Conservation (phyloP, 2,113 vertebrate species). For the Coreoperca whiteheadi region DNA sequence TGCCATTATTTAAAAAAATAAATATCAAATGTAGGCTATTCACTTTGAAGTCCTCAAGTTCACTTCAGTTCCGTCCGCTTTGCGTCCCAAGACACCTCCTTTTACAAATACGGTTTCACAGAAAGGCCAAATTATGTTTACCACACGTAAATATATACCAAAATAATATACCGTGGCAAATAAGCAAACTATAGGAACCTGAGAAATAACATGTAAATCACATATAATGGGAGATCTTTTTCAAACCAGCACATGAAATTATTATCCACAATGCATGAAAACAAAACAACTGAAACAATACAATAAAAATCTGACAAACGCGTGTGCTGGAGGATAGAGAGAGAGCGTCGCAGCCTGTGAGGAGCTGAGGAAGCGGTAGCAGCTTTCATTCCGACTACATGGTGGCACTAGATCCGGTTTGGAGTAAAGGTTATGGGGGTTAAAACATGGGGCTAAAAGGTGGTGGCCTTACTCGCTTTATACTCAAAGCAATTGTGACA, state of each 20-base stretch:
- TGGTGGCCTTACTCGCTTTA: slow-evolving; percentile 89
- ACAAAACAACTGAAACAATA: slow-evolving; percentile 75
- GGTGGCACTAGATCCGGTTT: slow-evolving; percentile 91
- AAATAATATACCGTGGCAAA: slow-evolving; percentile 91
- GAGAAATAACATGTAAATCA: slow-evolving; percentile 96
- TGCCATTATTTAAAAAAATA: slow-evolving; percentile 99
- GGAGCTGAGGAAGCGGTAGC: slow-evolving; percentile 80
- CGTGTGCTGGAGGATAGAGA: slow-evolving; percentile 65
- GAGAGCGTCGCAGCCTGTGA: slow-evolving; percentile 74
- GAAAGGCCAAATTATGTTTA: slow-evolving; percentile 85
- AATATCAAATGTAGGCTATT: slow-evolving; percentile 99
- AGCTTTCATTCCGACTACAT: slow-evolving; percentile 82
- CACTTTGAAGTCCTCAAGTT: slow-evolving; percentile 95
- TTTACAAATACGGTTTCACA: slow-evolving; percentile 91
- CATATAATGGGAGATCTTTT: slow-evolving; percentile 89
- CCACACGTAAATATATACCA: slow-evolving; percentile 86
- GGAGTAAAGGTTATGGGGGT: slow-evolving; percentile 83
- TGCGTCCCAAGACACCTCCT: slow-evolving; percentile 85
- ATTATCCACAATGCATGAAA: slow-evolving; percentile 83
- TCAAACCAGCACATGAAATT: slow-evolving; percentile 82
- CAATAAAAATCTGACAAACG: slow-evolving; percentile 34
- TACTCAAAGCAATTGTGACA: slow-evolving; percentile 99
- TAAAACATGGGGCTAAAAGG: slow-evolving; percentile 85
- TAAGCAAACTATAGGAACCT: slow-evolving; percentile 94
- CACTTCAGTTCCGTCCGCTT: slow-evolving; percentile 87